Percentiles rank a stretch among this genome's conserved stretches.
Conservation (phyloP, 2,888 invertebrate genomes). For the Idaea aversata region DNA sequence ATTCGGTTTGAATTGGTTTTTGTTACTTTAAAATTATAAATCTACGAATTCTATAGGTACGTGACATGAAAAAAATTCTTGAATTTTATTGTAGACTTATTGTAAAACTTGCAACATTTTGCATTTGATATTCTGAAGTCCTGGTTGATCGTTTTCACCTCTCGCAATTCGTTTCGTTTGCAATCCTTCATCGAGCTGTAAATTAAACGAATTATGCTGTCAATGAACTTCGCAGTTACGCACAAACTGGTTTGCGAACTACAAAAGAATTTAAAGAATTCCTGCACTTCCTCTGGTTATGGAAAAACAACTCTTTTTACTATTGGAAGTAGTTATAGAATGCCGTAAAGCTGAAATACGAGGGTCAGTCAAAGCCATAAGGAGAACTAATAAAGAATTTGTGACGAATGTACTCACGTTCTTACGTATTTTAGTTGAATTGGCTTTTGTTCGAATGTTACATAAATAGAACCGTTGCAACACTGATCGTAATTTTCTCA, state of each 20-base stretch:
- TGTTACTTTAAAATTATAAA: no score
- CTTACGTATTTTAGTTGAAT: background rate
- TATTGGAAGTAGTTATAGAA: constrained; percentile 1
- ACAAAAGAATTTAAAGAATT: constrained; percentile 31
- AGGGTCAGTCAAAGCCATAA: background rate
- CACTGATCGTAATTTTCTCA: no score
- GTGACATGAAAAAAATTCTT: no score
- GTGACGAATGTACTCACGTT: constrained; percentile 1
- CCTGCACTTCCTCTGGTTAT: background rate
- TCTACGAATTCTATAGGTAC: no score
- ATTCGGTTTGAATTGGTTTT: no score
- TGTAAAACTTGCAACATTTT: background rate
- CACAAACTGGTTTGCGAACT: constrained; percentile 35
- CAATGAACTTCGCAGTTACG: constrained; percentile 34
- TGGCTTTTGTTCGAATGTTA: background rate
- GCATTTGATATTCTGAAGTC: background rate
- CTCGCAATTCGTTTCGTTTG: constrained; percentile 8
- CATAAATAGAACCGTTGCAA: background rate
- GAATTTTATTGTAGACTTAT: no score
- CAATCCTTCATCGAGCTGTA: background rate
- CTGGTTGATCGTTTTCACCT: background rate
- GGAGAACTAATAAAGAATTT: background rate
- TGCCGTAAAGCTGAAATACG: background rate
- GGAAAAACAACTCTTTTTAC: constrained; percentile 10
- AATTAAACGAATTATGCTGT: constrained; percentile 17